Percentiles rank a stretch among this genome's conserved stretches.
Evolutionary conservation across 37 sponge, comb jelly and placozoan genomes (phyloP).

Genomic region (Aphrocallistes beatrix): DNA sequence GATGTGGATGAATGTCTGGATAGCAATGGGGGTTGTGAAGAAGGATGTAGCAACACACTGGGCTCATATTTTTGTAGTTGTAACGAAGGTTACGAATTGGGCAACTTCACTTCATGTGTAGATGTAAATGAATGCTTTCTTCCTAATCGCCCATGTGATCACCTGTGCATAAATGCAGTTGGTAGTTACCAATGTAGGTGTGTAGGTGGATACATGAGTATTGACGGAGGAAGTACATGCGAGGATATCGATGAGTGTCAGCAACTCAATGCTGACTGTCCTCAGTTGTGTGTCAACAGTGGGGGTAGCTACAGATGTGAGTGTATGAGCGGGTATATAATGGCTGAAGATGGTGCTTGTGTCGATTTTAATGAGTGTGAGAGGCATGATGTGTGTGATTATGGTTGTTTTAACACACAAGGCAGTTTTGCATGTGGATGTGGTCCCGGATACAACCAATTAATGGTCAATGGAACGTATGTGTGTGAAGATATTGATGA

Average conservation of each 20-base stretch:
- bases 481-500: background rate
- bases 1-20: background rate
- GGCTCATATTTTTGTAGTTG: background rate
- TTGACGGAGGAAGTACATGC: background rate
- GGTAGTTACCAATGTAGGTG: background rate
- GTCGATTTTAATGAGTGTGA: background rate
- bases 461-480: background rate
- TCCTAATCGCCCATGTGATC: background rate
- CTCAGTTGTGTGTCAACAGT: background rate
- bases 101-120: background rate
- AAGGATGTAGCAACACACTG: background rate
- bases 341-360: background rate
- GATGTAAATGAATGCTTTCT: background rate
- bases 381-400: background rate
- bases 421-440: background rate
- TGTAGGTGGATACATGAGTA: background rate
- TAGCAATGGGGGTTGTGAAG: background rate
- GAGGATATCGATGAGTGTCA: background rate
- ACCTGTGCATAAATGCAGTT: background rate
- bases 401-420: background rate
- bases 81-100: background rate
- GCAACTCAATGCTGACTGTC: background rate
- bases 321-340: background rate
- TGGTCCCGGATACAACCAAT: background rate
- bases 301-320: background rate